Percentiles rank a stretch among this genome's conserved stretches.
These are phyloP conservation scores for Aplodontia rufa DNA, from an alignment of 2,113 vertebrate species.

Conservation along the genomic window DNA sequence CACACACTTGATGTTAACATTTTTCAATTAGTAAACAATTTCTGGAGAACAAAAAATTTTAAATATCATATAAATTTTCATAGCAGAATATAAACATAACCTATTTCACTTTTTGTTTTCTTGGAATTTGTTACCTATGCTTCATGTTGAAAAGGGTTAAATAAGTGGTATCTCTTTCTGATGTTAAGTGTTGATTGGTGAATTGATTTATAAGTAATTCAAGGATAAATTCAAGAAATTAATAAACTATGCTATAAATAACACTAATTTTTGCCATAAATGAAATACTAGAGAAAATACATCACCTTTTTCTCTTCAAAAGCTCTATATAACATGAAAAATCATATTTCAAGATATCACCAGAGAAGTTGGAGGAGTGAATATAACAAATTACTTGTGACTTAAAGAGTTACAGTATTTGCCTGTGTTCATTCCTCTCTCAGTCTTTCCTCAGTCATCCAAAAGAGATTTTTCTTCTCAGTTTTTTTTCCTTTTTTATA, in stretches of 20 bases:
- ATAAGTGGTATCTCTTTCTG: background rate
- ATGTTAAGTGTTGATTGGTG: background rate
- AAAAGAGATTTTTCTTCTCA: background rate
- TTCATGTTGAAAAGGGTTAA: background rate
- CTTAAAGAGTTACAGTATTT: background rate
- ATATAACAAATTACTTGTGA: background rate
- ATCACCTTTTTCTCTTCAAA: background rate
- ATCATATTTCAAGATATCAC: constrained; percentile 28
- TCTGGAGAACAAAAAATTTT: background rate
- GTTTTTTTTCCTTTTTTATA: background rate
- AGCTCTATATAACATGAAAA: background rate
- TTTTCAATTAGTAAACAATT: background rate
- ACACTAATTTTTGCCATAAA: background rate
- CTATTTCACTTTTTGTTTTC: background rate
- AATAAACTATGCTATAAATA: too few relatives aligned
- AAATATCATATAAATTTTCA: background rate
- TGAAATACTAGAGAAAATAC: background rate
- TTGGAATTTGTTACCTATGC: background rate
- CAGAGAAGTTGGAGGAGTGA: background rate
- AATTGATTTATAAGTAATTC: constrained; percentile 17
- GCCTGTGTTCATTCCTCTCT: background rate
- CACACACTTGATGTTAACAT: background rate
- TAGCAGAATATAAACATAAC: background rate
- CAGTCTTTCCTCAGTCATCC: background rate
- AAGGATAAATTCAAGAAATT: too few relatives aligned